Percentiles rank a stretch among this genome's conserved stretches.
phyloP scores from a whole-genome alignment of 1,140 invertebrate species.

The Chymomyza costata region DNA sequence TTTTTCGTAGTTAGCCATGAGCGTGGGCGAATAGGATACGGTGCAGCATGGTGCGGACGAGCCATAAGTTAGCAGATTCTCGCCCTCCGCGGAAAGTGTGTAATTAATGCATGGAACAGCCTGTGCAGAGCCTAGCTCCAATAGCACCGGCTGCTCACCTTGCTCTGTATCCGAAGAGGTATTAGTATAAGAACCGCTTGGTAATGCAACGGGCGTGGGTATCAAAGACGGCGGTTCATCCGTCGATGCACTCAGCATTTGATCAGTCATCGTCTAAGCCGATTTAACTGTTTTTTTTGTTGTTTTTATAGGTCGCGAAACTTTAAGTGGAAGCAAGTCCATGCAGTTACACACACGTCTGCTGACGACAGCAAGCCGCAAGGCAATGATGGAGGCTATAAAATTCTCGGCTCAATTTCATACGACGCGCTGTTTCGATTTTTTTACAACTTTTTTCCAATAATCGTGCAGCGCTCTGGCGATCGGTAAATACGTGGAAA shows the following conservation, averaged over 20 bases:
- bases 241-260: slow-evolving; percentile 45
- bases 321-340: too few relatives aligned
- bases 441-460: background rate
- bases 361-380: slow-evolving; percentile 24
- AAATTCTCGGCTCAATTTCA: slow-evolving; percentile 10
- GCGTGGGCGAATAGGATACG: slow-evolving; percentile 33
- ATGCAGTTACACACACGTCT: too few relatives aligned
- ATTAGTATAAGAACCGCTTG: slow-evolving; percentile 16
- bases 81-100: slow-evolving; percentile 40
- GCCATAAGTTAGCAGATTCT: slow-evolving; percentile 36
- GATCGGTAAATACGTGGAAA: slow-evolving; percentile 6
- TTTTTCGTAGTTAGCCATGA: slow-evolving; percentile 45
- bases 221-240: slow-evolving; percentile 46
- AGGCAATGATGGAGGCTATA: slow-evolving; percentile 24
- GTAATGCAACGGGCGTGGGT: slow-evolving; percentile 39
- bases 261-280: slow-evolving; percentile 66
- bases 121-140: slow-evolving; percentile 52
- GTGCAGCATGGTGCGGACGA: slow-evolving; percentile 12
- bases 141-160: slow-evolving; percentile 52
- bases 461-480: too few relatives aligned
- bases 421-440: slow-evolving; percentile 15
- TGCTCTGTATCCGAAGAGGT: slow-evolving; percentile 47
- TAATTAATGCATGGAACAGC: slow-evolving; percentile 32
- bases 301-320: background rate
- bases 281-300: slow-evolving; percentile 10